Percentiles rank a stretch among this genome's conserved stretches.
Evolutionary conservation across 1,140 invertebrate species (phyloP).

Genomic region (Oncopodura yosiiana): DNA sequence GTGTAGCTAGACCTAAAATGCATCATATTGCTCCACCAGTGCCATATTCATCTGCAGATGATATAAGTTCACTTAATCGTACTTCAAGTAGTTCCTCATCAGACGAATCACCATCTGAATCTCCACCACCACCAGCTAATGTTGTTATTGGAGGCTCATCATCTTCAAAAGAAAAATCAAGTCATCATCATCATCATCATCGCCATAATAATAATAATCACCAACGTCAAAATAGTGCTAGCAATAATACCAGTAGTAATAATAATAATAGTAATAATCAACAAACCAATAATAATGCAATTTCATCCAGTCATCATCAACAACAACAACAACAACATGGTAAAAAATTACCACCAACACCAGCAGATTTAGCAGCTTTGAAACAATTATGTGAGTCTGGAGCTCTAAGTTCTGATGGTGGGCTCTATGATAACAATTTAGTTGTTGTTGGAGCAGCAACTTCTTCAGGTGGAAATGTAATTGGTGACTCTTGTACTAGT

Average conservation of each 20-base stretch:
- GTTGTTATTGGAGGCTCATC: no score
- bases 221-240: neutral
- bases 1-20: conserved; percentile 15
- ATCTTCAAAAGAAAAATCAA: no score
- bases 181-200: no score
- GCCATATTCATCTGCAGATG: conserved; percentile 63
- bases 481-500: conserved; percentile 53
- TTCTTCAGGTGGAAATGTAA: conserved; percentile 18
- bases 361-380: conserved; percentile 19
- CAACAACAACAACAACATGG: neutral
- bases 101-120: conserved; percentile 53
- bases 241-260: no score
- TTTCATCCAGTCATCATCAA: neutral
- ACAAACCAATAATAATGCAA: neutral
- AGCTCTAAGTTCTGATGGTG: conserved; percentile 10
- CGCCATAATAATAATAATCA: neutral
- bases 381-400: conserved; percentile 21
- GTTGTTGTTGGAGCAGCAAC: neutral
- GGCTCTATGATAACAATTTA: conserved; percentile 24
- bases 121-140: conserved; percentile 52
- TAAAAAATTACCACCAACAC: conserved; percentile 22
- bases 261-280: no score
- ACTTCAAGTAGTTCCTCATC: conserved; percentile 68
- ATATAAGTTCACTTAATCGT: conserved; percentile 64
- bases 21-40: conserved; percentile 22